phyloP scores from a whole-genome alignment of 2,113 vertebrate species.

The Herpetotheres cachinnans region DNA sequence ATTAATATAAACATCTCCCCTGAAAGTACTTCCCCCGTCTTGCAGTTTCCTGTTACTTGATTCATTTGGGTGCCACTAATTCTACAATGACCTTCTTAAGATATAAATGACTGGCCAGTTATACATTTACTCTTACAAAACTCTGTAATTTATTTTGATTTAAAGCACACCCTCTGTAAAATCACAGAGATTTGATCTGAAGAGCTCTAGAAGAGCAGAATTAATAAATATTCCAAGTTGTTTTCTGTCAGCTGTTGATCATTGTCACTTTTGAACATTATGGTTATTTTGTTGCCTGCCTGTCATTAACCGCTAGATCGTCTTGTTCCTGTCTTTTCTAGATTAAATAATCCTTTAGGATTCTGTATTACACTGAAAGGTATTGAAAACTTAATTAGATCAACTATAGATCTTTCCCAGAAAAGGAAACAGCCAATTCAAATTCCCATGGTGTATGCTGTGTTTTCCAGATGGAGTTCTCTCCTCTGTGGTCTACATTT shows the following conservation, averaged over 20 bases:
- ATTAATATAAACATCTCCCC: background rate
- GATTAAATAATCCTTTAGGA: background rate
- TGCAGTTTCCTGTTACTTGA: background rate
- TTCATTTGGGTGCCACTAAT: background rate
- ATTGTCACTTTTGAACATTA: background rate
- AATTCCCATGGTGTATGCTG: background rate
- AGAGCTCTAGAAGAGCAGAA: background rate
- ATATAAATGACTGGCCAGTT: background rate
- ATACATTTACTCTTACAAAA: background rate
- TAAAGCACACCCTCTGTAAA: background rate
- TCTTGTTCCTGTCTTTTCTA: background rate
- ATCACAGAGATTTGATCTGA: background rate
- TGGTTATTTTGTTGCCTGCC: background rate
- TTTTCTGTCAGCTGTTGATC: background rate
- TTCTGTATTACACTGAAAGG: background rate
- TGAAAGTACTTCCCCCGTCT: background rate
- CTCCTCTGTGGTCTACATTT: rapidly evolving
- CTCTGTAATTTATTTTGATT: background rate
- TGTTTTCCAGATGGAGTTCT: background rate
- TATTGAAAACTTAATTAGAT: background rate
- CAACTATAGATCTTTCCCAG: background rate
- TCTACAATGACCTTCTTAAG: background rate
- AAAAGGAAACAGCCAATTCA: background rate
- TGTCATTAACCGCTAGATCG: background rate
- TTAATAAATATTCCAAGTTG: background rate